phyloP scores from a whole-genome alignment of 2,113 vertebrate species.

The Hemichromis elongatus region DNA sequence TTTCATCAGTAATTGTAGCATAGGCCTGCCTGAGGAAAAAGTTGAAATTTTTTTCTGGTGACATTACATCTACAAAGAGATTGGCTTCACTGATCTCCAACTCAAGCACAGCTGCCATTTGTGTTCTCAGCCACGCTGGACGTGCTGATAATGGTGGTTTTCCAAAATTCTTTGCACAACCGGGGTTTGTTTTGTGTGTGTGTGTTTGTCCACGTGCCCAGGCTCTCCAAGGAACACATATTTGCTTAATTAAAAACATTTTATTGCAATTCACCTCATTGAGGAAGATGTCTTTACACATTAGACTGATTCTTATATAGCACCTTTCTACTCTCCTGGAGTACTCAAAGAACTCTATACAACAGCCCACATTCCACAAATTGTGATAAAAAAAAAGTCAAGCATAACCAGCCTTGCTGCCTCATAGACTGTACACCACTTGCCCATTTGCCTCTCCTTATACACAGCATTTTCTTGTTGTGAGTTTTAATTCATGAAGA shows the following conservation, averaged over 20 bases:
- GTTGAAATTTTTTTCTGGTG: neutral
- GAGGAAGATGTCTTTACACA: neutral
- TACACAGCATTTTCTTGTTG: neutral
- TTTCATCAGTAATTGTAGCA: neutral
- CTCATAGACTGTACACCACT: neutral
- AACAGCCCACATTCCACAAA: neutral
- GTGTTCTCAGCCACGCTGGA: neutral
- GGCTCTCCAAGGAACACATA: neutral
- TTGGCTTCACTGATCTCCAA: neutral
- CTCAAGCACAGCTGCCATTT: neutral
- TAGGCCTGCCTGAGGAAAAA: neutral
- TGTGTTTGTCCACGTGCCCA: neutral
- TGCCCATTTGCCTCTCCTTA: neutral
- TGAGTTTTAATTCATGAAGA: neutral
- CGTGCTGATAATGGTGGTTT: neutral
- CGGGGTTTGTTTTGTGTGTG: neutral
- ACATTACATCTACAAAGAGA: neutral
- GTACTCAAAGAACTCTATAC: neutral
- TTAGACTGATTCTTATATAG: neutral
- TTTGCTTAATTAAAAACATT: neutral
- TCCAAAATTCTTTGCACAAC: constrained; percentile 12
- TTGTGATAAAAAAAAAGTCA: neutral
- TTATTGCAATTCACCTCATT: neutral
- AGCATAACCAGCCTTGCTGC: neutral
- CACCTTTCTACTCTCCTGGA: neutral